These are phyloP conservation scores for Herpetotheres cachinnans DNA, from an alignment of 2,113 vertebrate species.

Conservation along the genomic window DNA sequence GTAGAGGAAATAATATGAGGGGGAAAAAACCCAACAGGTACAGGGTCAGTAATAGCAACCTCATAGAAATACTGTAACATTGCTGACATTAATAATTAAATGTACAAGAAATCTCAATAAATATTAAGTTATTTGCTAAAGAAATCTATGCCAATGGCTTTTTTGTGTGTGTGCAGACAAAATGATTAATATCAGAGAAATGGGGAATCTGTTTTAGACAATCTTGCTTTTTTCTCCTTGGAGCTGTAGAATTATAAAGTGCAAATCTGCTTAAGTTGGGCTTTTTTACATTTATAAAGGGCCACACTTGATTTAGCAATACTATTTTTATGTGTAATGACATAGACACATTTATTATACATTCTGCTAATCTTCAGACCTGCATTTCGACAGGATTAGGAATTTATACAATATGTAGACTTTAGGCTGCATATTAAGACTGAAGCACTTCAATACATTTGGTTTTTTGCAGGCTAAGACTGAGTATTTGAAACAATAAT, in stretches of 20 bases:
- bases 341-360: slow-evolving; percentile 75
- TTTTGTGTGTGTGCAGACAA: not conserved
- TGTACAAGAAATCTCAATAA: slow-evolving; percentile 61
- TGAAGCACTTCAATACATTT: slow-evolving; percentile 70
- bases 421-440: slow-evolving; percentile 62
- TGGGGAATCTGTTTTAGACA: slow-evolving; percentile 17
- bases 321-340: slow-evolving; percentile 70
- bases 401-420: slow-evolving; percentile 69
- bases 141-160: slow-evolving; percentile 72
- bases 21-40: slow-evolving; percentile 36
- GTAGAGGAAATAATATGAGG: slow-evolving; percentile 6
- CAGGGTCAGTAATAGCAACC: slow-evolving; percentile 56
- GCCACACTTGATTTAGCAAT: slow-evolving; percentile 74
- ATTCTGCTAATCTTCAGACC: slow-evolving; percentile 76
- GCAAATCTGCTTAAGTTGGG: slow-evolving; percentile 63
- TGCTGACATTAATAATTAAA: slow-evolving; percentile 62
- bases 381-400: slow-evolving; percentile 73
- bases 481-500: slow-evolving; percentile 57
- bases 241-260: slow-evolving; percentile 35
- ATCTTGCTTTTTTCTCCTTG: slow-evolving; percentile 9
- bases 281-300: slow-evolving; percentile 64
- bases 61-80: slow-evolving; percentile 51
- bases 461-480: slow-evolving; percentile 56
- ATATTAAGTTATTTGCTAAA: slow-evolving; percentile 61
- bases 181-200: slow-evolving; percentile 48